Conservation (phyloP, 2,113 vertebrate species). For the Cacatua alba region DNA sequence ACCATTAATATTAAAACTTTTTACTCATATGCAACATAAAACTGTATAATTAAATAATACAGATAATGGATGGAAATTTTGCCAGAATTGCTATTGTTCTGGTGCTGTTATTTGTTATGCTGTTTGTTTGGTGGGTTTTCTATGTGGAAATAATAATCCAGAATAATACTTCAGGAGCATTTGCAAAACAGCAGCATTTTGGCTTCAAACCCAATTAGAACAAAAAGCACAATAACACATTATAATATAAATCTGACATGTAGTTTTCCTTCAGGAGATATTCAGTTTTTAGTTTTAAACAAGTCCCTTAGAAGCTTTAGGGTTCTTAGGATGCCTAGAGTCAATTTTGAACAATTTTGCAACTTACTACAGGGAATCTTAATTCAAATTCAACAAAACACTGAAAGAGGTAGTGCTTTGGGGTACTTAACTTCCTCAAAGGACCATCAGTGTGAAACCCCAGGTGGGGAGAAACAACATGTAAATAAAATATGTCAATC, state of each 20-base stretch:
- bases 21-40: neutral
- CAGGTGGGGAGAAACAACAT: constrained; percentile 44
- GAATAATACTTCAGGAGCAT: constrained; percentile 12
- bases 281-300: constrained; percentile 73
- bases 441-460: constrained; percentile 52
- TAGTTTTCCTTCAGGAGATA: constrained; percentile 77
- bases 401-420: constrained; percentile 64
- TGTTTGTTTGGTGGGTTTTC: constrained; percentile 12
- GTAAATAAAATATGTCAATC: constrained; percentile 70
- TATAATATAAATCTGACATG: constrained; percentile 71
- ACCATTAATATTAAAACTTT: neutral
- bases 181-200: constrained; percentile 50
- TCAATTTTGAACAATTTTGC: constrained; percentile 76
- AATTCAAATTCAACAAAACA: constrained; percentile 77
- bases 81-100: constrained; percentile 4
- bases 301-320: constrained; percentile 79
- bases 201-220: constrained; percentile 69
- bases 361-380: constrained; percentile 75
- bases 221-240: constrained; percentile 53
- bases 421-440: constrained; percentile 64
- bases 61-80: neutral
- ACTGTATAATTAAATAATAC: neutral
- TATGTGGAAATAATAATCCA: constrained; percentile 35
- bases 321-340: constrained; percentile 78
- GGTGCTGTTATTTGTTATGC: neutral